phyloP scores from a whole-genome alignment of 2,113 vertebrate genomes.

The Uropsilus gracilis region DNA sequence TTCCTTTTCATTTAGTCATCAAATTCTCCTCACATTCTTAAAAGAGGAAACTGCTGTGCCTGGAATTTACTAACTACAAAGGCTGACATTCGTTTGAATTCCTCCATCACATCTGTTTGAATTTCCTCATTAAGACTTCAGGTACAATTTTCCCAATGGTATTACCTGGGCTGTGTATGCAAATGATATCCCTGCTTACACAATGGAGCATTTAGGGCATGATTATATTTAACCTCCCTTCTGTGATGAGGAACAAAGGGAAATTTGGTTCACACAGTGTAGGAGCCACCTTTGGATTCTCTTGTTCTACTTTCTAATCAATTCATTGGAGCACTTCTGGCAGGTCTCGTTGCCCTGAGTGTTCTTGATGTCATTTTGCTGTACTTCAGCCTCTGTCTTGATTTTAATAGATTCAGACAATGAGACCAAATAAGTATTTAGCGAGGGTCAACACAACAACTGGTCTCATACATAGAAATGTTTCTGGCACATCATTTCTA shows the following conservation, averaged over 20 bases:
- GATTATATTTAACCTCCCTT: constrained; percentile 50
- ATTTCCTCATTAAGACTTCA: constrained; percentile 64
- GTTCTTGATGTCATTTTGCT: constrained; percentile 39
- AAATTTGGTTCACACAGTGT: constrained; percentile 35
- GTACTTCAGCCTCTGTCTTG: background rate
- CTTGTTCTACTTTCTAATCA: constrained; percentile 49
- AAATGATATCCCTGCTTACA: constrained; percentile 65
- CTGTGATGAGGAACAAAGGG: constrained; percentile 17
- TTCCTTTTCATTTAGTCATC: constrained; percentile 62
- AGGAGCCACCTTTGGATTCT: constrained; percentile 17
- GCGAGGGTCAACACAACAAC: background rate
- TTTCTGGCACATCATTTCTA: background rate
- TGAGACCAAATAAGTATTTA: constrained; percentile 21
- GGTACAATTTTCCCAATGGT: constrained; percentile 41
- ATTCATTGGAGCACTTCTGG: background rate
- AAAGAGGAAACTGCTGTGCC: constrained; percentile 51
- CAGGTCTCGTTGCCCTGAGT: background rate
- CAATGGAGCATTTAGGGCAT: constrained; percentile 30
- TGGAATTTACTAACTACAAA: constrained; percentile 50
- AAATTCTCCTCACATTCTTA: constrained; percentile 57
- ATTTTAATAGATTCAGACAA: constrained; percentile 44
- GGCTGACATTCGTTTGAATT: constrained; percentile 61
- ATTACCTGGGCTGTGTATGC: constrained; percentile 38
- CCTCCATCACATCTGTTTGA: constrained; percentile 58
- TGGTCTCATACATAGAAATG: background rate